These are phyloP conservation scores for Eupelmus urozonus DNA, from an alignment of 2,888 invertebrate species.

Conservation along the genomic window DNA sequence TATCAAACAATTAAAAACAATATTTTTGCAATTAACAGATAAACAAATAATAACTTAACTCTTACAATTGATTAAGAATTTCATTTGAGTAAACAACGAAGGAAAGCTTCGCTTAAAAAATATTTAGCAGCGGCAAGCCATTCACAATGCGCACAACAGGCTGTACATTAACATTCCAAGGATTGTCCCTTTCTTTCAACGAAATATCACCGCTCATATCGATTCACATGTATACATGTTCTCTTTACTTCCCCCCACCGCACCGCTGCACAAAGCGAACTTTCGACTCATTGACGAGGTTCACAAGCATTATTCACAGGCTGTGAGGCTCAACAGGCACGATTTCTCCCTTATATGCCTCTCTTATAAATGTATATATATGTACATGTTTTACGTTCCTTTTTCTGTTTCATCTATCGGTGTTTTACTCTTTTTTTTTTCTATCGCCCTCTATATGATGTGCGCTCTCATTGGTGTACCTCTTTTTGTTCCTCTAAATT, in stretches of 20 bases:
- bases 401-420: slow-evolving; percentile 25
- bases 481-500: slow-evolving; percentile 13
- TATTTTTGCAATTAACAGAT: too few species aligned
- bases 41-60: too few species aligned
- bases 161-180: slow-evolving; percentile 31
- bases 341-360: slow-evolving; percentile 51
- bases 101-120: slow-evolving; percentile 14
- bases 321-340: slow-evolving; percentile 55
- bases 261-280: slow-evolving; percentile 33
- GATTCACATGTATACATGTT: slow-evolving; percentile 8
- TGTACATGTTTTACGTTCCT: slow-evolving; percentile 43
- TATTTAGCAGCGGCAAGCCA: slow-evolving; percentile 11
- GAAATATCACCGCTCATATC: slow-evolving; percentile 47
- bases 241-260: too few species aligned
- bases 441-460: background rate
- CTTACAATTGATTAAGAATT: too few species aligned
- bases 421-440: slow-evolving; percentile 28
- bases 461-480: slow-evolving; percentile 14
- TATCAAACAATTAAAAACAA: too few species aligned
- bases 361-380: slow-evolving; percentile 12
- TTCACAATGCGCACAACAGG: too few species aligned
- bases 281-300: slow-evolving; percentile 41
- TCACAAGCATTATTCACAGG: slow-evolving; percentile 42
- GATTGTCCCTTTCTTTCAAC: slow-evolving; percentile 44
- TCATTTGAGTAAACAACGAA: background rate